Conservation (phyloP, 1,140 invertebrate species). For the Conopomorpha cramerella region DNA sequence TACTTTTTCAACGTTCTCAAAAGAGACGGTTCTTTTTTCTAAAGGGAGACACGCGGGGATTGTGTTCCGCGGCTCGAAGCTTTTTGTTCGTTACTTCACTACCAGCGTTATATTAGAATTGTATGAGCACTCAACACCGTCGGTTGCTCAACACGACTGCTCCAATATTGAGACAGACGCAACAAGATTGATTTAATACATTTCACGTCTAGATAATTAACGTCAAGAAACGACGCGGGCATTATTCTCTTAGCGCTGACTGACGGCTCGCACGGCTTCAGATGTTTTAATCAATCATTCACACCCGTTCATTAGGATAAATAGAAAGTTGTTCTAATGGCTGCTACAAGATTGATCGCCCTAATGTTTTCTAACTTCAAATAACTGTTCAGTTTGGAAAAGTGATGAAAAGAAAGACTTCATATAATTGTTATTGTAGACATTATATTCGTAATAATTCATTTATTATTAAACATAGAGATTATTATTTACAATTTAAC, state of each 20-base stretch:
- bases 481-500: conserved; percentile 52
- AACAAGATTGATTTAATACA: no score
- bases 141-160: no score
- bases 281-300: conserved; percentile 47
- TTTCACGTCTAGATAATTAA: no score
- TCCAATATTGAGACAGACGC: no score
- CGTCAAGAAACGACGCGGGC: no score
- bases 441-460: conserved; percentile 55
- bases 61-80: no score
- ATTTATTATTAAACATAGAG: conserved; percentile 51
- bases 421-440: conserved; percentile 39
- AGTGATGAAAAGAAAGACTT: conserved; percentile 20
- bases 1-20: no score
- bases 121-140: conserved; percentile 25
- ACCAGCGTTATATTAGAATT: conserved; percentile 25
- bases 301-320: conserved; percentile 34
- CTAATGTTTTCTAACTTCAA: no score
- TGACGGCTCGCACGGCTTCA: conserved; percentile 48
- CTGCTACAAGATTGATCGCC: conserved; percentile 4
- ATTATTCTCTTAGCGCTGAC: conserved; percentile 34
- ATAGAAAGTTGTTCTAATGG: no score
- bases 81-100: conserved; percentile 35
- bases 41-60: no score
- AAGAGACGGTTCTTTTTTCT: no score
- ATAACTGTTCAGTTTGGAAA: conserved; percentile 11